A percentile compares a stretch with the other conserved stretches of the same genome.
These are phyloP conservation scores for Drosophila littoralis DNA, from an alignment of 1,140 invertebrate genomes.

Conservation along the genomic window DNA sequence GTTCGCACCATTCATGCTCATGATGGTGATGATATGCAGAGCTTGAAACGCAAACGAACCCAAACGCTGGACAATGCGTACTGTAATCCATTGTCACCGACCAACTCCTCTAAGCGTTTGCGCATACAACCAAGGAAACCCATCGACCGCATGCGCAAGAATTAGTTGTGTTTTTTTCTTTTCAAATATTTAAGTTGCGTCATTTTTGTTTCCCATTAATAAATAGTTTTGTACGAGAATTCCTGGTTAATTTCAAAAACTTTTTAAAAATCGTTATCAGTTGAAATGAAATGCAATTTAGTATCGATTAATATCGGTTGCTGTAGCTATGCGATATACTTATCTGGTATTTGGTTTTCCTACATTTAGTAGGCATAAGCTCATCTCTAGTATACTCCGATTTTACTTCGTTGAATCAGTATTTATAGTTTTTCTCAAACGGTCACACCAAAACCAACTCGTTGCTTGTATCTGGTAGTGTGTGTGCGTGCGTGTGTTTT, in stretches of 20 bases:
- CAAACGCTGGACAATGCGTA: conserved; percentile 70
- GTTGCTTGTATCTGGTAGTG: conserved; percentile 8
- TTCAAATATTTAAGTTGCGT: not conserved
- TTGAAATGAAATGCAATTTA: too few species aligned
- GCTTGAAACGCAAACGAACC: conserved; percentile 75
- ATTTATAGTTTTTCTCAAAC: not conserved
- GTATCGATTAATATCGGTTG: not conserved
- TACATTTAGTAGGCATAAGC: too few species aligned
- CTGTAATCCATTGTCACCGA: conserved; percentile 44
- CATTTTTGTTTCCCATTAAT: not conserved
- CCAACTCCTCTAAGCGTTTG: conserved; percentile 71
- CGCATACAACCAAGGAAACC: conserved; percentile 75
- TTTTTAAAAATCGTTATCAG: not conserved
- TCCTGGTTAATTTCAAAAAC: too few species aligned
- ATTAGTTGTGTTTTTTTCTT: conserved; percentile 5
- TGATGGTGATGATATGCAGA: conserved; percentile 49
- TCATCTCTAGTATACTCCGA: conserved; percentile 3
- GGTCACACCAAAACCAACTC: conserved; percentile 17
- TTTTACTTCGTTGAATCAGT: not conserved
- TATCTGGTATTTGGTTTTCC: too few species aligned
- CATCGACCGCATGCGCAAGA: conserved; percentile 72
- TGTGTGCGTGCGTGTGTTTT: conserved; percentile 22
- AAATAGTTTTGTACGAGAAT: not conserved
- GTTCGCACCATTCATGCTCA: conserved; percentile 53
- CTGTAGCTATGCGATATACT: not conserved